Evolutionary conservation across 2,797 vertebrate genomes (phyloP).

Genomic region (Scarus forsteni): DNA sequence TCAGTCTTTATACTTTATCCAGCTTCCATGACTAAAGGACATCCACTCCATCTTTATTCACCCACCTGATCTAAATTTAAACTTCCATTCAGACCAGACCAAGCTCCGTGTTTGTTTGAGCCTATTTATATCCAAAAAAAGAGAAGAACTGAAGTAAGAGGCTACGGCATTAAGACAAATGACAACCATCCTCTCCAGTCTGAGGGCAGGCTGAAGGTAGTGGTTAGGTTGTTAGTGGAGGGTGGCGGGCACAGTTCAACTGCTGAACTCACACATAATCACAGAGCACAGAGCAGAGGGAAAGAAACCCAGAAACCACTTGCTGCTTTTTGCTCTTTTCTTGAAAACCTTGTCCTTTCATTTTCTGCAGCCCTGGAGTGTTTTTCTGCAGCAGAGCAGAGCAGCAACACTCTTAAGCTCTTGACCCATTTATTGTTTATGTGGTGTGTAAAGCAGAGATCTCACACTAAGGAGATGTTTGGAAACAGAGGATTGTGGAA

Average conservation of each 20-base stretch:
- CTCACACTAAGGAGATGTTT: slow-evolving; percentile 22
- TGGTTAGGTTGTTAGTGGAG: slow-evolving; percentile 69
- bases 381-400: slow-evolving; percentile 31
- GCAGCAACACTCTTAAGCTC: slow-evolving; percentile 15
- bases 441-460: slow-evolving; percentile 10
- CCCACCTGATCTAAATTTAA: no score
- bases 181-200: no score
- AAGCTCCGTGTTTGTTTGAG: slow-evolving; percentile 10
- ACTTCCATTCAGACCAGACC: not conserved
- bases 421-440: slow-evolving; percentile 32
- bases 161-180: no score
- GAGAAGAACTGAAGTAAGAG: no score
- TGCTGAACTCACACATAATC: slow-evolving; percentile 62
- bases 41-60: slow-evolving; percentile 5
- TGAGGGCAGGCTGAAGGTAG: slow-evolving; percentile 57
- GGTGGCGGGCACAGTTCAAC: slow-evolving; percentile 49
- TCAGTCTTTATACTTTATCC: slow-evolving; percentile 1
- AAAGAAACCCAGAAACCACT: slow-evolving; percentile 27
- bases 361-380: slow-evolving; percentile 32
- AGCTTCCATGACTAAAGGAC: slow-evolving; percentile 7
- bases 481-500: not conserved
- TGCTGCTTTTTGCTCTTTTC: slow-evolving; percentile 35
- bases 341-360: slow-evolving; percentile 31
- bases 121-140: slow-evolving; percentile 51
- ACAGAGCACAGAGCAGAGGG: slow-evolving; percentile 43